Conservation (phyloP, 2,888 invertebrate species). For the Callyntrura guangdongensis region DNA sequence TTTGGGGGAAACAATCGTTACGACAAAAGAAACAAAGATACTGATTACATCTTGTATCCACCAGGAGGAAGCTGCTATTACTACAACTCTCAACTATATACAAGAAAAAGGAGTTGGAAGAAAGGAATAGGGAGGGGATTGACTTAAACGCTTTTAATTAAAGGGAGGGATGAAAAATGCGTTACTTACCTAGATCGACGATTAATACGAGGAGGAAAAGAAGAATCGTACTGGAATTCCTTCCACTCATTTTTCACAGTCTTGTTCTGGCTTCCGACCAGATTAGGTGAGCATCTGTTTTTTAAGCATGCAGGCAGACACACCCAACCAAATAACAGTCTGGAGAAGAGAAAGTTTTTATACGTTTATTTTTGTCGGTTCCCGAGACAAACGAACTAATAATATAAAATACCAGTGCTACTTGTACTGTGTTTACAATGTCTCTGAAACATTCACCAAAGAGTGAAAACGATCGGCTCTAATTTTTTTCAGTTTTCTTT, state of each 20-base stretch:
- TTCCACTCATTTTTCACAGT: slow-evolving; percentile 81
- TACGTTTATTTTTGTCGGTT: background rate
- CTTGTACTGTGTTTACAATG: slow-evolving; percentile 33
- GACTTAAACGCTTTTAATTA: slow-evolving; percentile 82
- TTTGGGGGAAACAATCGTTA: background rate
- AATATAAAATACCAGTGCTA: background rate
- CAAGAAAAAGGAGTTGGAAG: background rate
- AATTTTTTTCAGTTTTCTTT: background rate
- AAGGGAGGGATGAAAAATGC: slow-evolving; percentile 83
- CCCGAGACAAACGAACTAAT: slow-evolving; percentile 4
- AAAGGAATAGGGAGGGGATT: slow-evolving; percentile 53
- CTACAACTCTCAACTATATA: too few species aligned
- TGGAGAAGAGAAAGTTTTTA: slow-evolving; percentile 7
- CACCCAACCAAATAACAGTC: slow-evolving; percentile 35
- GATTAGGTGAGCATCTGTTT: slow-evolving; percentile 74
- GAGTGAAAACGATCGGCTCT: slow-evolving; percentile 15
- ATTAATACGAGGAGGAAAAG: slow-evolving; percentile 82
- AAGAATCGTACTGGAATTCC: slow-evolving; percentile 81
- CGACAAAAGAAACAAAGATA: background rate
- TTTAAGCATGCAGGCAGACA: slow-evolving; percentile 62
- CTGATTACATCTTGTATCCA: too few species aligned
- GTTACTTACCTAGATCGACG: slow-evolving; percentile 84
- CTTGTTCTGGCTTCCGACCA: slow-evolving; percentile 79
- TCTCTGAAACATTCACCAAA: slow-evolving; percentile 33
- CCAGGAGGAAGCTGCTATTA: too few species aligned